phyloP scores from a whole-genome alignment of 2,888 invertebrate species.

The Cantharis lateralis region DNA sequence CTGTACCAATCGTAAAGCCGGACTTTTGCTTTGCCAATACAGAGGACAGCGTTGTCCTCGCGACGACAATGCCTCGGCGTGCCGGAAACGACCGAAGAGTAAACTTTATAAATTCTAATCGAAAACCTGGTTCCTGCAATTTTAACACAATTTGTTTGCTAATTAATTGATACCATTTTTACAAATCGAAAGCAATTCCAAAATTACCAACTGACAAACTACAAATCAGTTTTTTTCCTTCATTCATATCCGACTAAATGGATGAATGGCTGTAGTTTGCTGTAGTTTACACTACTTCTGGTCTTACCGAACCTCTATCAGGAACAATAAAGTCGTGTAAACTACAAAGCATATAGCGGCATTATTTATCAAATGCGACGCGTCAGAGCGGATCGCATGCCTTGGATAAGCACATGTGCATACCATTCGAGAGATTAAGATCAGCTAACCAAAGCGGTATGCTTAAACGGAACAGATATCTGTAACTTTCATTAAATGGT shows the following conservation, averaged over 20 bases:
- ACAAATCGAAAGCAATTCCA: background rate
- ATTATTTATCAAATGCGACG: background rate
- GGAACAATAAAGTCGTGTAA: background rate
- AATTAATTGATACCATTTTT: no score
- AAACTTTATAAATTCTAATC: no score
- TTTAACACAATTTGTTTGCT: no score
- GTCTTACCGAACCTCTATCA: background rate
- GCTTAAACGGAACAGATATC: background rate
- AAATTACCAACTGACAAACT: no score
- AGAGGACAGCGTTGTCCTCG: no score
- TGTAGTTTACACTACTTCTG: background rate
- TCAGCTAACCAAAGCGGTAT: background rate
- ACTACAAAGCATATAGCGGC: background rate
- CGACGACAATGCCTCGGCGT: no score
- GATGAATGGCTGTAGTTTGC: background rate
- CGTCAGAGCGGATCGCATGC: background rate
- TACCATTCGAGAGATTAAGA: background rate
- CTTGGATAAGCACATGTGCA: background rate
- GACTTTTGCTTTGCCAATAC: no score
- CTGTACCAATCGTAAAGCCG: no score
- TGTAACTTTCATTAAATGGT: background rate
- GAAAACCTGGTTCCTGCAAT: no score
- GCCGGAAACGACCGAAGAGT: no score
- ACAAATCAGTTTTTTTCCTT: background rate
- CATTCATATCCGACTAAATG: background rate